Percentiles rank a stretch among this genome's conserved stretches.
phyloP scores from a whole-genome alignment of 2,888 invertebrate species.

The Troglohyphantes excavatus region DNA sequence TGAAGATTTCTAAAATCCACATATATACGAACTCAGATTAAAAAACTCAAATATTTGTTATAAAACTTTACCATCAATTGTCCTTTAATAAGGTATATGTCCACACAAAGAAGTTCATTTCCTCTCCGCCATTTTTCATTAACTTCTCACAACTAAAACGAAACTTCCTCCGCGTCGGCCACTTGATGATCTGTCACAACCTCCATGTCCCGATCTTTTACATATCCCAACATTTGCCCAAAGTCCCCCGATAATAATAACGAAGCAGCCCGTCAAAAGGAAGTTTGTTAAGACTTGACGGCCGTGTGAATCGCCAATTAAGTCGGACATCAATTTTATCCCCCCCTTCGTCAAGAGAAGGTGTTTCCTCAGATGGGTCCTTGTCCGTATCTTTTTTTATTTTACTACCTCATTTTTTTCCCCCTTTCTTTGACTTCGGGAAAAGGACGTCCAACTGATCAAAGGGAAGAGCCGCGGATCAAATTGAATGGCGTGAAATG shows the following conservation, averaged over 20 bases:
- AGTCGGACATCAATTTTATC: constrained; percentile 12
- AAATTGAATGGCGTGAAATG: constrained; percentile 45
- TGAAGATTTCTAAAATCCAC: no score
- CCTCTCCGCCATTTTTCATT: neutral
- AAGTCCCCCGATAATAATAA: constrained; percentile 16
- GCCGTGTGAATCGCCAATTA: constrained; percentile 53
- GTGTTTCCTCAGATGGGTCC: neutral
- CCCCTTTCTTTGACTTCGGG: neutral
- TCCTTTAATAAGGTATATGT: neutral
- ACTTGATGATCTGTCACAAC: constrained; percentile 13
- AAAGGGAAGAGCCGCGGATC: constrained; percentile 38
- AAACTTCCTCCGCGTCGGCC: neutral
- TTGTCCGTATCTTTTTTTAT: neutral
- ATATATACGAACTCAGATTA: no score
- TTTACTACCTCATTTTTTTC: neutral
- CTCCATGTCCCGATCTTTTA: neutral
- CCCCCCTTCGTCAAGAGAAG: neutral
- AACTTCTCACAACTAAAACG: neutral
- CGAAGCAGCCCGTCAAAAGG: neutral
- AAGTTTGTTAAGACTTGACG: constrained; percentile 45
- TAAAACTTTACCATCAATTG: no score
- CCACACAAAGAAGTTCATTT: neutral
- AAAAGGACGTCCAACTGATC: constrained; percentile 24
- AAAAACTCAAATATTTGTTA: no score
- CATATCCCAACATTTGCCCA: constrained; percentile 30